These are phyloP conservation scores for Pseudorectes ferrugineus DNA, from an alignment of 2,113 vertebrate species.

Conservation along the genomic window DNA sequence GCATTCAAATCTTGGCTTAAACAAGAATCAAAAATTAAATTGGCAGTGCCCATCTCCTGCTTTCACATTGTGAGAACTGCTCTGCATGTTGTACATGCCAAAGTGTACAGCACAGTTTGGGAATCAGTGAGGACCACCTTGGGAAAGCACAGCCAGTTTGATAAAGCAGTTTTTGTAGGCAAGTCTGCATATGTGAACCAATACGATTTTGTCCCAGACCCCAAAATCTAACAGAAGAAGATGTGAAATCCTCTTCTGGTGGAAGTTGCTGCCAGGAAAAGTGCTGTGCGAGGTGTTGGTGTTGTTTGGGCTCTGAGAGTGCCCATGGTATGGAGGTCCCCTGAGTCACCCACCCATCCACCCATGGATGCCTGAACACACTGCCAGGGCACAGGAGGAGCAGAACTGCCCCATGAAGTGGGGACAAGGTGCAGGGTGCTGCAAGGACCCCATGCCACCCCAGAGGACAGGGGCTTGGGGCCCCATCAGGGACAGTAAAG, in stretches of 20 bases:
- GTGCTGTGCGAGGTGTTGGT: neutral
- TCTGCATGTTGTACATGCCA: neutral
- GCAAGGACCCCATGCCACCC: neutral
- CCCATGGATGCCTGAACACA: neutral
- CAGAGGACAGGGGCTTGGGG: fast-evolving
- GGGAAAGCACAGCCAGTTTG: neutral
- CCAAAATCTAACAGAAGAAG: neutral
- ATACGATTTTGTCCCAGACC: neutral
- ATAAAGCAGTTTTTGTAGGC: neutral
- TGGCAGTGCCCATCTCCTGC: neutral
- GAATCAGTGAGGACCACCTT: neutral
- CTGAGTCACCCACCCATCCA: neutral
- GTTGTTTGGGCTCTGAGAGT: neutral
- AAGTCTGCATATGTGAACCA: neutral
- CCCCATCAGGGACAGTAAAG: neutral
- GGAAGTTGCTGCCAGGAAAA: neutral
- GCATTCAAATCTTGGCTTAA: neutral
- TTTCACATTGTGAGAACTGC: neutral
- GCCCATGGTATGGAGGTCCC: neutral
- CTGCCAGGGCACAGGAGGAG: neutral
- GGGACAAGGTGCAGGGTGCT: neutral
- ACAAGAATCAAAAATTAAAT: neutral
- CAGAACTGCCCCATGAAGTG: fast-evolving
- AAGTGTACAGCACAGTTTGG: neutral
- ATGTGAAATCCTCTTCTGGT: neutral